Evolutionary conservation across 2,797 vertebrate genomes (phyloP).

Genomic region (Rhinichthys osculus): DNA sequence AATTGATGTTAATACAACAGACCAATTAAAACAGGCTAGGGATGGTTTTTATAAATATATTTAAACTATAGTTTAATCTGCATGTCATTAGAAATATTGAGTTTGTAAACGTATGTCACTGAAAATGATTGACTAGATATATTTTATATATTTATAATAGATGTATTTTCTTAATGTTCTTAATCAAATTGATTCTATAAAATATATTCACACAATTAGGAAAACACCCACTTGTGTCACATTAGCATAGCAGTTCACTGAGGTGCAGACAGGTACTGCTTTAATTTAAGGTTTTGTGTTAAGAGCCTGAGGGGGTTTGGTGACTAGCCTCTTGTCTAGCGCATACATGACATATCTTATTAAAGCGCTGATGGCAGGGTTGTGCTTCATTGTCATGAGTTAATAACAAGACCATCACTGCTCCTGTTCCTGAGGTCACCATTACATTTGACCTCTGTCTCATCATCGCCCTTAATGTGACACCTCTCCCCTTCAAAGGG

Average conservation of each 20-base stretch:
- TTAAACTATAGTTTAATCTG: background rate
- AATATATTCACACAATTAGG: constrained; percentile 66
- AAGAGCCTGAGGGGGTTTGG: constrained; percentile 36
- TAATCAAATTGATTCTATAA: background rate
- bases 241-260: constrained; percentile 24
- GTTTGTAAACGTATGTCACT: background rate
- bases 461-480: constrained; percentile 72
- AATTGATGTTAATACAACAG: background rate
- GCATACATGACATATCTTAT: constrained; percentile 72
- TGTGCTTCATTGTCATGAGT: constrained; percentile 76
- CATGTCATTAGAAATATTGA: background rate
- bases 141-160: background rate
- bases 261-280: constrained; percentile 61
- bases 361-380: constrained; percentile 76
- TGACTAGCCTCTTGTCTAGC: constrained; percentile 68
- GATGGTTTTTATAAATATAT: background rate
- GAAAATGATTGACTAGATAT: background rate
- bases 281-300: constrained; percentile 78
- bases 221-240: constrained; percentile 17
- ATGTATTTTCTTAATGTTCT: background rate
- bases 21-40: background rate
- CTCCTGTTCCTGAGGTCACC: constrained; percentile 78
- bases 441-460: constrained; percentile 84
- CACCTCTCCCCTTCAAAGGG: constrained; percentile 48
- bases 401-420: constrained; percentile 83